Percentiles rank a stretch among this genome's conserved stretches.
Evolutionary conservation across 2,797 vertebrate species (phyloP).

Genomic region (Vespertilio murinus): DNA sequence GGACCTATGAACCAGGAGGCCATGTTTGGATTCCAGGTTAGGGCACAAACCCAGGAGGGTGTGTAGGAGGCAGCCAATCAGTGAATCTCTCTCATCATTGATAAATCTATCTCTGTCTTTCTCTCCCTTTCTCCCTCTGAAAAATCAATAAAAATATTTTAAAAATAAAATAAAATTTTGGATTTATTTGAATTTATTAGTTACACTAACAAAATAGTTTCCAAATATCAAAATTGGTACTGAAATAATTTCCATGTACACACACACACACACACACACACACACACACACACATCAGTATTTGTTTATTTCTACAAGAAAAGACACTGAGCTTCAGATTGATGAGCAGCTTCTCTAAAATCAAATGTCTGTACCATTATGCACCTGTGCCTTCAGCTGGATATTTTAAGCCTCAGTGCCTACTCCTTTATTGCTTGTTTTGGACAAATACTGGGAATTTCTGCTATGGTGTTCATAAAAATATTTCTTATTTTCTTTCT

Average conservation of each 20-base stretch:
- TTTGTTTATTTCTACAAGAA: background rate
- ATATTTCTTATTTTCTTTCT: background rate
- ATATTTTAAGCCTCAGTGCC: background rate
- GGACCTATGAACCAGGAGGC: no score
- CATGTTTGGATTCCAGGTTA: no score
- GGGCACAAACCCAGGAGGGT: no score
- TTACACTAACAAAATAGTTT: background rate
- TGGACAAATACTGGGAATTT: background rate
- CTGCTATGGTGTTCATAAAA: background rate
- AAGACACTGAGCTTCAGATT: background rate
- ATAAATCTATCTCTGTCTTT: no score
- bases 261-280: background rate
- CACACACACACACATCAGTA: background rate
- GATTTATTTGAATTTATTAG: background rate
- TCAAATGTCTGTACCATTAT: fast-evolving
- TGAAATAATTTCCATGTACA: background rate
- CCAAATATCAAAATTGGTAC: background rate
- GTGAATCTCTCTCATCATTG: no score
- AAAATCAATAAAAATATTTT: no score
- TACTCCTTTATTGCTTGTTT: background rate
- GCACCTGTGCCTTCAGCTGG: fast-evolving
- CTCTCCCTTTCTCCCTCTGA: no score
- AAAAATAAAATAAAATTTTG: no score
- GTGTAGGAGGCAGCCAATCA: no score
- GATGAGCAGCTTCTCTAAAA: background rate